phyloP scores from a whole-genome alignment of 2,113 vertebrate species.

The Varanus komodoensis region DNA sequence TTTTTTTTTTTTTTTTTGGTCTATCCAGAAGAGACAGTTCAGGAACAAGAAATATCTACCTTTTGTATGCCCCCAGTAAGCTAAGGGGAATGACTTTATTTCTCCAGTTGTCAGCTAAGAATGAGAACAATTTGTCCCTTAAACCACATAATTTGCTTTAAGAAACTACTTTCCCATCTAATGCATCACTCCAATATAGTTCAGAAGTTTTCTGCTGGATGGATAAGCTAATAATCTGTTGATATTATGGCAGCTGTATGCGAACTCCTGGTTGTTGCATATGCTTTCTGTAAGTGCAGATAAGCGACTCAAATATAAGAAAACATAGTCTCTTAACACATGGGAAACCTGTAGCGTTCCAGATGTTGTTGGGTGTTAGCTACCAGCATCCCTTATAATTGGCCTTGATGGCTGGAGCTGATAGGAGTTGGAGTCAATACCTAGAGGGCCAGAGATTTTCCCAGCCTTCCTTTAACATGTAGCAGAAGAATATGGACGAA shows the following conservation, averaged over 20 bases:
- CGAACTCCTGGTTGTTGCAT: background rate
- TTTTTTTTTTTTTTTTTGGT: background rate
- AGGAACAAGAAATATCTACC: background rate
- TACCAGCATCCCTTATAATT: background rate
- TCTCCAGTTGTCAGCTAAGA: no score
- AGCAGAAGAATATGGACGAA: background rate
- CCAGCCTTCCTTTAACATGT: background rate
- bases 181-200: no score
- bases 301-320: background rate
- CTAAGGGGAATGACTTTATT: no score
- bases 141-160: no score
- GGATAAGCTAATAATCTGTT: background rate
- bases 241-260: background rate
- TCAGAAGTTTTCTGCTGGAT: background rate
- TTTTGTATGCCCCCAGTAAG: no score
- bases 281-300: background rate
- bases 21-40: background rate
- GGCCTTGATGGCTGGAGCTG: background rate
- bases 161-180: no score
- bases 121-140: no score
- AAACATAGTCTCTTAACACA: background rate
- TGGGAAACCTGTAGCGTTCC: background rate
- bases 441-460: background rate
- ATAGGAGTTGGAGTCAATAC: background rate
- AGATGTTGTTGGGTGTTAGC: background rate